phyloP scores from a whole-genome alignment of 2,113 vertebrate species.

The Menura novaehollandiae region DNA sequence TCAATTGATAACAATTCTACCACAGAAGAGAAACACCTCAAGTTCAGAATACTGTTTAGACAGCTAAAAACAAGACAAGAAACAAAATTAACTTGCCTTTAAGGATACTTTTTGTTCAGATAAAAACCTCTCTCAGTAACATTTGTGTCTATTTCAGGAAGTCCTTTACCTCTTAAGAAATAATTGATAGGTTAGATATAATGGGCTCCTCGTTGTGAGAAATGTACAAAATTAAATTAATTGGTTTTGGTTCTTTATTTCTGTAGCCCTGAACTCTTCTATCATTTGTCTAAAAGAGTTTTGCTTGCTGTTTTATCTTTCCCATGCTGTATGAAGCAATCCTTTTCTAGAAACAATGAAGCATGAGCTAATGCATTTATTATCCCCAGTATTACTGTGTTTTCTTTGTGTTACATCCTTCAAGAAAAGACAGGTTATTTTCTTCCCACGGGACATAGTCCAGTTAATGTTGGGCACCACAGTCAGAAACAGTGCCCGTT shows the following conservation, averaged over 20 bases:
- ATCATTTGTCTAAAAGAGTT: not conserved
- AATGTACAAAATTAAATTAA: not conserved
- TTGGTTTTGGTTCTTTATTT: not conserved
- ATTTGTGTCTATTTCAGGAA: not conserved
- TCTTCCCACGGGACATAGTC: not conserved
- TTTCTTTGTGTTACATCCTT: conserved; percentile 29
- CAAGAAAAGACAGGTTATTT: conserved; percentile 13
- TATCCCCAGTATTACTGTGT: not conserved
- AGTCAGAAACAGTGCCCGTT: not conserved
- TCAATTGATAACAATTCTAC: not conserved
- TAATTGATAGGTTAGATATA: not conserved
- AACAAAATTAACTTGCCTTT: not conserved
- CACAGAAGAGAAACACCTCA: not conserved
- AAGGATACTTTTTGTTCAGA: not conserved
- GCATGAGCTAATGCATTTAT: conserved; percentile 45
- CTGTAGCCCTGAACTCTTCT: not conserved
- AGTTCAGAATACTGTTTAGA: not conserved
- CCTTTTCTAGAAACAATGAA: conserved; percentile 23
- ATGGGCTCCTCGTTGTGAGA: not conserved
- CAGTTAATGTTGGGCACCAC: not conserved
- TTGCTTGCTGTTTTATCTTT: conserved; percentile 29
- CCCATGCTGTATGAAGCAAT: conserved; percentile 15
- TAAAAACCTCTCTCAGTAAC: not conserved
- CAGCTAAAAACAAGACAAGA: not conserved
- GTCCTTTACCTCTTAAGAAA: not conserved